Evolutionary conservation across 2,797 vertebrate species (phyloP), one percentile per base, ranked within the genome.

Genomic region (Galagoides demidoff): DNA sequence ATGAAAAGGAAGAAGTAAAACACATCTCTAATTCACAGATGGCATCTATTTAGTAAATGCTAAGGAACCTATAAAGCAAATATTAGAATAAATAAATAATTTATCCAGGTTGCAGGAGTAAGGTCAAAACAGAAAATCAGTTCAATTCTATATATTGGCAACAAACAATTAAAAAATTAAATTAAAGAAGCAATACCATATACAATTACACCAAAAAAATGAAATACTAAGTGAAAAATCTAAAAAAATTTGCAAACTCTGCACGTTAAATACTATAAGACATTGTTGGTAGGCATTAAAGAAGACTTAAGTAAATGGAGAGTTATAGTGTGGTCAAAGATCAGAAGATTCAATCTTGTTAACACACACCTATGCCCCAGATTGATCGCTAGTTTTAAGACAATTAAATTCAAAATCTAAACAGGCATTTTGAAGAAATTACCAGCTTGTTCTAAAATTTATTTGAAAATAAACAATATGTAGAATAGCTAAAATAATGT

Each of bases 341-440:
- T 45, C 29, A 86, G 23, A 77, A 45, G 0, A 78, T 43, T 93
- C 37, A 59, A 20, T 66, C 23, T 45, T 59, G 14, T 61, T 45
- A 74, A 86, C 25, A 31, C 57, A 14, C 34, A 91, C 90, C 61
- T 85, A 76, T 34, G 88, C 17, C n/a, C 37, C 45, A 49, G 77
- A 76, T 27, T 85, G 17, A 68, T 45, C 71, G 68, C 66, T 3
- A 90, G n/a, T 45, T 49, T 61, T 43, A 79, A 87, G 17, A 63
- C 5, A 39, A 68, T 55, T 19, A 17, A 49, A 17, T 70, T 93
- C 52, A 95, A 88, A 93, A 85, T 70, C n/a, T 77, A 85, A 89
- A 22, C 9, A 57, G 29, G 17, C 11, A 83, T 78, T 61, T 66
- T 94, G 43, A 92, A 90, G 49, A 87, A 92, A 95, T 1, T 52